Evolutionary conservation across 2,888 invertebrate species (phyloP).

Genomic region (Drosophila emarginata): DNA sequence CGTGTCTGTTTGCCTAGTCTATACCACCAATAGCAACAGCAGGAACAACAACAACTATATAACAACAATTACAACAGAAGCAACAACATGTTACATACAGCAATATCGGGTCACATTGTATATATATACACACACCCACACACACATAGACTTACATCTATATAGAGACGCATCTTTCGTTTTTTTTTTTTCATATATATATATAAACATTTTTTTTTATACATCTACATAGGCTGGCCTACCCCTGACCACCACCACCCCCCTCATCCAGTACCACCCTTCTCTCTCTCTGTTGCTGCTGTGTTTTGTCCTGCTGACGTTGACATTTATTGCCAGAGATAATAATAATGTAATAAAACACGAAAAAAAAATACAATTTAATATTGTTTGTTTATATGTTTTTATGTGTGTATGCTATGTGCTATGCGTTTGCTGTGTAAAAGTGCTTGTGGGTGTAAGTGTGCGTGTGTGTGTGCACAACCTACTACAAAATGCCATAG

Average conservation of each 20-base stretch:
- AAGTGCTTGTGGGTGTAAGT: neutral
- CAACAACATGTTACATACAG: slow-evolving; percentile 28
- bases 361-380: slow-evolving; percentile 73
- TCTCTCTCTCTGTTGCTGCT: slow-evolving; percentile 32
- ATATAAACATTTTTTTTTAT: slow-evolving; percentile 24
- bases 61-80: neutral
- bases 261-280: slow-evolving; percentile 8
- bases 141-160: slow-evolving; percentile 27
- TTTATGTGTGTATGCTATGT: neutral
- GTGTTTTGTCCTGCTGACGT: slow-evolving; percentile 77
- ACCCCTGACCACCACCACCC: neutral
- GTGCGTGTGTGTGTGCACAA: neutral
- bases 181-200: slow-evolving; percentile 9
- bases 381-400: slow-evolving; percentile 73
- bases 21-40: slow-evolving; percentile 26
- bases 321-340: slow-evolving; percentile 79
- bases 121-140: slow-evolving; percentile 23
- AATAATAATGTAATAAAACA: slow-evolving; percentile 78
- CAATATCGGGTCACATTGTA: slow-evolving; percentile 40
- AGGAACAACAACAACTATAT: slow-evolving; percentile 30
- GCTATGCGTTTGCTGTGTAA: neutral
- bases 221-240: slow-evolving; percentile 58
- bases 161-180: slow-evolving; percentile 25
- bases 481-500: slow-evolving; percentile 9
- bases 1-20: slow-evolving; percentile 59